phyloP scores from a whole-genome alignment of 2,888 invertebrate genomes.

The Harpalus rubripes region DNA sequence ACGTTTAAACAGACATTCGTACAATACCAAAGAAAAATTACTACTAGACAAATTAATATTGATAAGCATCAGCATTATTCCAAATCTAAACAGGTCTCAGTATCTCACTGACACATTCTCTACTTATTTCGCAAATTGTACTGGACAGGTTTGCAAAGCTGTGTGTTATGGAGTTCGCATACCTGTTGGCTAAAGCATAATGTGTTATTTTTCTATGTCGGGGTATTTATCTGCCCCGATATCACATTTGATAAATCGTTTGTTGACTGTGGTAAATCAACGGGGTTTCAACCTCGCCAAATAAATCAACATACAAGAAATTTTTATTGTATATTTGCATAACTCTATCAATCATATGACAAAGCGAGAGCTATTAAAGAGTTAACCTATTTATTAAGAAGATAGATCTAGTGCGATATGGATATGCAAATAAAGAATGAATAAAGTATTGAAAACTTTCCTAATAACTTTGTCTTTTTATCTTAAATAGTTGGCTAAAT shows the following conservation, averaged over 20 bases:
- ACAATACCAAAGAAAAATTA: slow-evolving; percentile 3
- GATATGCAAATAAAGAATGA: too few species aligned
- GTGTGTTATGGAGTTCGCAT: neutral
- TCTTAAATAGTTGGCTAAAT: too few species aligned
- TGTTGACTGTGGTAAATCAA: slow-evolving; percentile 42
- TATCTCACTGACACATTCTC: slow-evolving; percentile 26
- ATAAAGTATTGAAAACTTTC: too few species aligned
- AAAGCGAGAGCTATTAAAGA: slow-evolving; percentile 3
- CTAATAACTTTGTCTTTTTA: too few species aligned
- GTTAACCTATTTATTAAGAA: slow-evolving; percentile 9
- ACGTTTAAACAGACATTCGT: neutral
- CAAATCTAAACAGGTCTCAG: slow-evolving; percentile 2
- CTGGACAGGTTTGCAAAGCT: slow-evolving; percentile 22
- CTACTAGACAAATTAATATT: slow-evolving; percentile 1
- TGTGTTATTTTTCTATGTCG: slow-evolving; percentile 41
- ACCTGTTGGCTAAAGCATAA: slow-evolving; percentile 35
- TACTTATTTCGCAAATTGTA: slow-evolving; percentile 37
- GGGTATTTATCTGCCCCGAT: slow-evolving; percentile 46
- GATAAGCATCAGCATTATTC: slow-evolving; percentile 30
- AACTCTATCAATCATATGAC: slow-evolving; percentile 28
- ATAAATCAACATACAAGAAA: slow-evolving; percentile 26
- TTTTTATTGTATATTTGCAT: slow-evolving; percentile 24
- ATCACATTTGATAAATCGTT: slow-evolving; percentile 46
- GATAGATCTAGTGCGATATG: neutral
- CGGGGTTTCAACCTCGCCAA: slow-evolving; percentile 33